These are phyloP conservation scores for Phalangium opilio DNA, from an alignment of 2,888 invertebrate species.

Conservation along the genomic window DNA sequence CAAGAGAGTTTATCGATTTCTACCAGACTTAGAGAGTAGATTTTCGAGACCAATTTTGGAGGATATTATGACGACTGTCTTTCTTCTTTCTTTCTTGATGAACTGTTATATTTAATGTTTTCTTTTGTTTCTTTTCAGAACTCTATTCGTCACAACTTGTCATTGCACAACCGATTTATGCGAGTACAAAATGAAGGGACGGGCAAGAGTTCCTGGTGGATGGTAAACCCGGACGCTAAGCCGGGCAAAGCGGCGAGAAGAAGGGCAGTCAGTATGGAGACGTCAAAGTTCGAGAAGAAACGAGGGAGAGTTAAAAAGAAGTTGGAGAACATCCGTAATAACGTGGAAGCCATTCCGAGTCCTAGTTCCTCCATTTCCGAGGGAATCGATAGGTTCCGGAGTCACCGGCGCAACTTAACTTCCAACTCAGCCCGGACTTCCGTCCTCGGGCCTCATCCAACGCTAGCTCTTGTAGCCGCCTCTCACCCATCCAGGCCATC, in stretches of 20 bases:
- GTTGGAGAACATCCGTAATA: slow-evolving; percentile 35
- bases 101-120: not conserved
- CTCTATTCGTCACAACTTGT: slow-evolving; percentile 42
- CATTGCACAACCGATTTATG: slow-evolving; percentile 49
- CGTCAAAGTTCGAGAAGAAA: slow-evolving; percentile 80
- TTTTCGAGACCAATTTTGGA: too few species aligned
- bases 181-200: slow-evolving; percentile 89
- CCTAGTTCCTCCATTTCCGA: slow-evolving; percentile 82
- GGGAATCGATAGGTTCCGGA: slow-evolving; percentile 75
- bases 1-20: too few species aligned
- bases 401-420: slow-evolving; percentile 43
- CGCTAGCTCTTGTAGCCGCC: slow-evolving; percentile 78
- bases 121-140: slow-evolving; percentile 31
- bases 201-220: slow-evolving; percentile 99
- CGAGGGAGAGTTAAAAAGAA: slow-evolving; percentile 90
- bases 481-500: slow-evolving; percentile 77
- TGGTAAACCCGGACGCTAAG: slow-evolving; percentile 98
- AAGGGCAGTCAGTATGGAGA: slow-evolving; percentile 94
- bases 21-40: too few species aligned
- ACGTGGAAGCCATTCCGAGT: slow-evolving; percentile 49
- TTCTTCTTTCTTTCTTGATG: too few species aligned
- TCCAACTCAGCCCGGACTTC: slow-evolving; percentile 49
- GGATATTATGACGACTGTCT: too few species aligned
- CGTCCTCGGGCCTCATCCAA: slow-evolving; percentile 81
- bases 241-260: slow-evolving; percentile 94